Evolutionary conservation across 2,797 vertebrate genomes (phyloP).

Genomic region (Protonibea diacanthus): DNA sequence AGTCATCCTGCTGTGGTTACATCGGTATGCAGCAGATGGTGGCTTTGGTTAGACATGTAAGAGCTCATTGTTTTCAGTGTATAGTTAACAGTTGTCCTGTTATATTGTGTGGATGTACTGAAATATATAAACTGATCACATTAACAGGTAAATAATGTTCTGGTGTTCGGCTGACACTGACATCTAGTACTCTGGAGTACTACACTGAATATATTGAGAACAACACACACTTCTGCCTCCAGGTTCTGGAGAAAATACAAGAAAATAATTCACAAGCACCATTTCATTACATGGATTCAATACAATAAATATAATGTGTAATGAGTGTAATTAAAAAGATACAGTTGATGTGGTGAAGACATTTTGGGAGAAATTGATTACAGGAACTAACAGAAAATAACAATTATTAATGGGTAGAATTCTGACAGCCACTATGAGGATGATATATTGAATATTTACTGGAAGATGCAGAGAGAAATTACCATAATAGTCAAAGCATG

Average conservation of each 20-base stretch:
- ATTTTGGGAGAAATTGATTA: neutral
- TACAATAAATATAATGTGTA: neutral
- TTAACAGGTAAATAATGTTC: neutral
- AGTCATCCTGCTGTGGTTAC: slow-evolving; percentile 11
- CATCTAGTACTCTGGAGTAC: neutral
- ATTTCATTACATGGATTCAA: neutral
- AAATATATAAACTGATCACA: neutral
- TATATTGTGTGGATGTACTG: neutral
- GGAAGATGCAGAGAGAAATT: neutral
- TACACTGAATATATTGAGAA: neutral
- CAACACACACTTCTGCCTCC: neutral
- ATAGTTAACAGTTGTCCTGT: neutral
- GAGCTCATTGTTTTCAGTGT: neutral
- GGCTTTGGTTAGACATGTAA: neutral
- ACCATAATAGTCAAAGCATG: neutral
- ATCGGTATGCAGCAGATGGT: slow-evolving; percentile 9
- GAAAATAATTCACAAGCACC: neutral
- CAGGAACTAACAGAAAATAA: neutral
- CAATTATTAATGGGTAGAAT: neutral
- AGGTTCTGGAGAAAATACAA: neutral
- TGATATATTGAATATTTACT: neutral
- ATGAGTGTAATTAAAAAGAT: neutral
- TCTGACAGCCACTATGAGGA: neutral
- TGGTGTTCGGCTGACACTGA: neutral
- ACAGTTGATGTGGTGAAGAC: neutral